A percentile compares a stretch with the other conserved stretches of the same genome.
Conservation (phyloP, 1,140 invertebrate species). For the Ostrea denselamellosa region DNA sequence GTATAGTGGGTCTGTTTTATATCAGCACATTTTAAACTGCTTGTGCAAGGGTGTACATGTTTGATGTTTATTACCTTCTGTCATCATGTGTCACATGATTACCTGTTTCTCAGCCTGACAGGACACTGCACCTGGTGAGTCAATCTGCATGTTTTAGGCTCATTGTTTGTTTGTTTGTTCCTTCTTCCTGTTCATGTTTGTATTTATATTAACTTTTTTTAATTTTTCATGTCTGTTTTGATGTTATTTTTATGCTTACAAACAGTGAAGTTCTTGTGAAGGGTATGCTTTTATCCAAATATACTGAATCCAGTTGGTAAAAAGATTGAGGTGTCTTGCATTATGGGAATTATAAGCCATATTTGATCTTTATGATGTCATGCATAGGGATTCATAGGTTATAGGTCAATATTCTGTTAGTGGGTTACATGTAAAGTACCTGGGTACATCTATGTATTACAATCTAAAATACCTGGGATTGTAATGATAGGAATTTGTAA, state of each 20-base stretch:
- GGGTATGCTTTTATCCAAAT: neutral
- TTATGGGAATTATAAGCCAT: neutral
- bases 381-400: no score
- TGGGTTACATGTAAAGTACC: no score
- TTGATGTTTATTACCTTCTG: neutral
- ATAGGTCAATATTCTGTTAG: no score
- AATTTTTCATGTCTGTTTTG: constrained; percentile 16
- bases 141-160: constrained; percentile 24
- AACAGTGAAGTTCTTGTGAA: neutral
- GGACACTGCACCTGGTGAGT: constrained; percentile 15
- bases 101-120: constrained; percentile 34
- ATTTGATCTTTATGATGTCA: neutral
- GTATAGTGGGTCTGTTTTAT: neutral
- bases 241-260: neutral
- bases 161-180: constrained; percentile 14
- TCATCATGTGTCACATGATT: constrained; percentile 6
- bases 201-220: neutral
- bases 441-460: no score
- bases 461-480: no score
- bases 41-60: constrained; percentile 9
- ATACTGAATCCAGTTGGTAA: neutral
- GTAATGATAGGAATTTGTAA: no score
- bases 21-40: constrained; percentile 4
- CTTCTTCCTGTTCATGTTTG: neutral
- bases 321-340: neutral